Evolutionary conservation across 2,113 vertebrate genomes (phyloP).

Genomic region (Macrotis lagotis): DNA sequence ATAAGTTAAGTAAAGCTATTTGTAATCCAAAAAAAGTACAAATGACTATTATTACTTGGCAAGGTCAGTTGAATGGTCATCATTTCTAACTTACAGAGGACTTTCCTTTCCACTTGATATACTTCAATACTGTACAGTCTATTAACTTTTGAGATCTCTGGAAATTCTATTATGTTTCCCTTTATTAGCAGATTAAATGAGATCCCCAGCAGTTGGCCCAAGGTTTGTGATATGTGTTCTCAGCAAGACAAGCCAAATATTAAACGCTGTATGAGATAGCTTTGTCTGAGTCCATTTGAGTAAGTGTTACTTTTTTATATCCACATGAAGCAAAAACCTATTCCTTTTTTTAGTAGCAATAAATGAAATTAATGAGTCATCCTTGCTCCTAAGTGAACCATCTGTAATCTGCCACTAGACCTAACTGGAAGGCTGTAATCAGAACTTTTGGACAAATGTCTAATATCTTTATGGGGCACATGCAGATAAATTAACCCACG

Average conservation of each 20-base stretch:
- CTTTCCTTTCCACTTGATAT: not conserved
- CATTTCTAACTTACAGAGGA: not conserved
- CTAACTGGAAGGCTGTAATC: slow-evolving; percentile 51
- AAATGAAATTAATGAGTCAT: slow-evolving; percentile 40
- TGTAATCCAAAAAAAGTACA: not conserved
- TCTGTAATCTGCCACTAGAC: slow-evolving; percentile 15
- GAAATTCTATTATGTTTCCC: not conserved
- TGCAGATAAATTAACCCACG: not conserved
- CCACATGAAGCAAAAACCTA: slow-evolving; percentile 42
- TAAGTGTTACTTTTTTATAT: slow-evolving; percentile 54
- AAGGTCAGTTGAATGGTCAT: not conserved
- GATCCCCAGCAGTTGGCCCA: not conserved
- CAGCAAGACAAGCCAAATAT: not conserved
- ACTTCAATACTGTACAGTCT: not conserved
- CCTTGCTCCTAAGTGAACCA: slow-evolving; percentile 19
- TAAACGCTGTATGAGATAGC: slow-evolving; percentile 1
- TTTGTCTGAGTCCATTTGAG: slow-evolving; percentile 44
- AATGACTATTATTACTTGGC: not conserved
- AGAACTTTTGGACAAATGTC: not conserved
- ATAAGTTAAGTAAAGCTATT: not conserved
- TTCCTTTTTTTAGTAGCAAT: slow-evolving; percentile 5
- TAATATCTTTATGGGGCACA: slow-evolving; percentile 19
- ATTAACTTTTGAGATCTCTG: not conserved
- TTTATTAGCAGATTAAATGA: not conserved
- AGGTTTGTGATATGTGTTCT: slow-evolving; percentile 24